Conservation (phyloP, 2,113 vertebrate genomes). For the Puntigrus tetrazona region DNA sequence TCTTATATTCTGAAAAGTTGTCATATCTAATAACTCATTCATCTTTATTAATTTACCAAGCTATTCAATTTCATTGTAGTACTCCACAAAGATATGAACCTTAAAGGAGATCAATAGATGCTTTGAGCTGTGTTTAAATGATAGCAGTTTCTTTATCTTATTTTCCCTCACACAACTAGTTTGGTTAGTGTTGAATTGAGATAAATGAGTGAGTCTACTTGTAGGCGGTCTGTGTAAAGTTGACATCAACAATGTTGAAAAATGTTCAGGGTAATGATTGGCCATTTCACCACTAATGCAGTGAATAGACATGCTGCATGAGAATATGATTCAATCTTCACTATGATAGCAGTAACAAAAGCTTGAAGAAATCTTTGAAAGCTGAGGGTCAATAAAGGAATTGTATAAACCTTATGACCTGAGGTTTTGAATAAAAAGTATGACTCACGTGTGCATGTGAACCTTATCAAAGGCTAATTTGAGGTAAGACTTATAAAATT, state of each 20-base stretch:
- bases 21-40: not conserved
- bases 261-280: not conserved
- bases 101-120: not conserved
- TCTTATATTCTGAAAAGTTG: not conserved
- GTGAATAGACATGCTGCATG: not conserved
- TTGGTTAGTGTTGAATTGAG: slow-evolving; percentile 2
- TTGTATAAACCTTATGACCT: not conserved
- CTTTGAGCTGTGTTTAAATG: not conserved
- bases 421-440: not conserved
- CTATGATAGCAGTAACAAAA: not conserved
- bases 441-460: not conserved
- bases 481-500: not conserved
- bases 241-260: not conserved
- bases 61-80: not conserved
- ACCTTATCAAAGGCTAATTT: not conserved
- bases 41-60: not conserved
- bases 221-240: not conserved
- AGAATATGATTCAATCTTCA: not conserved
- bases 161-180: not conserved
- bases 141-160: not conserved
- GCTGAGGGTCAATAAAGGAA: not conserved
- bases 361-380: not conserved
- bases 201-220: slow-evolving; percentile 10
- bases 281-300: not conserved
- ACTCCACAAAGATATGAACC: not conserved